These are phyloP conservation scores for Lerista edwardsae DNA, from an alignment of 2,797 vertebrate species.

Conservation along the genomic window DNA sequence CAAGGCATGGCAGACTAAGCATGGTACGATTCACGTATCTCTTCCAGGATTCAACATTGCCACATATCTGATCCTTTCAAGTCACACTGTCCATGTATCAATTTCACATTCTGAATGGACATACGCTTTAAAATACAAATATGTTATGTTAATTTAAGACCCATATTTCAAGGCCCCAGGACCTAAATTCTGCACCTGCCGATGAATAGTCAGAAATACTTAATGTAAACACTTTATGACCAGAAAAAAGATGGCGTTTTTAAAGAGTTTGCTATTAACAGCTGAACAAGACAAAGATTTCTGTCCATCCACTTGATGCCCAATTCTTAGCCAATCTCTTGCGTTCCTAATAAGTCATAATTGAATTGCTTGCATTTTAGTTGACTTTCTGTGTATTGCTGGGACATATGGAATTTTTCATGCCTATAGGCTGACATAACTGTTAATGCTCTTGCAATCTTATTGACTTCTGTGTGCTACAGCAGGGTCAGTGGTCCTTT, in stretches of 20 bases:
- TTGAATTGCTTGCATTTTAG: background rate
- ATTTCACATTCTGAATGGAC: slow-evolving; percentile 53
- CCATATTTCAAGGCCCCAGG: slow-evolving; percentile 63
- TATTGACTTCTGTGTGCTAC: background rate
- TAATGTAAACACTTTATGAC: slow-evolving; percentile 43
- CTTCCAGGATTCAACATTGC: slow-evolving; percentile 65
- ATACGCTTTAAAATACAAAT: slow-evolving; percentile 50
- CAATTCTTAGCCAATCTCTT: background rate
- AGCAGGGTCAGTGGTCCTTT: background rate
- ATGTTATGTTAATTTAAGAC: slow-evolving; percentile 69
- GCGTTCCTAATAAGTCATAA: background rate
- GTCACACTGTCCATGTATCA: too few relatives aligned
- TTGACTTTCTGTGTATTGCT: background rate
- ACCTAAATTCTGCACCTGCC: slow-evolving; percentile 40
- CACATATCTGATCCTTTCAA: slow-evolving; percentile 54
- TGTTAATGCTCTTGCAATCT: background rate
- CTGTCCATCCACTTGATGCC: background rate
- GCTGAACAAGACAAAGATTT: background rate
- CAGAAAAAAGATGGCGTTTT: background rate
- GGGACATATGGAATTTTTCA: background rate
- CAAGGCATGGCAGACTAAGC: slow-evolving; percentile 82
- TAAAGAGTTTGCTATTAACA: slow-evolving; percentile 15
- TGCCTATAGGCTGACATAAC: background rate
- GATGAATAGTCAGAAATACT: slow-evolving; percentile 44
- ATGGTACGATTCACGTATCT: slow-evolving; percentile 67